phyloP scores from a whole-genome alignment of 2,797 vertebrate genomes.

The Eleutherodactylus coqui region DNA sequence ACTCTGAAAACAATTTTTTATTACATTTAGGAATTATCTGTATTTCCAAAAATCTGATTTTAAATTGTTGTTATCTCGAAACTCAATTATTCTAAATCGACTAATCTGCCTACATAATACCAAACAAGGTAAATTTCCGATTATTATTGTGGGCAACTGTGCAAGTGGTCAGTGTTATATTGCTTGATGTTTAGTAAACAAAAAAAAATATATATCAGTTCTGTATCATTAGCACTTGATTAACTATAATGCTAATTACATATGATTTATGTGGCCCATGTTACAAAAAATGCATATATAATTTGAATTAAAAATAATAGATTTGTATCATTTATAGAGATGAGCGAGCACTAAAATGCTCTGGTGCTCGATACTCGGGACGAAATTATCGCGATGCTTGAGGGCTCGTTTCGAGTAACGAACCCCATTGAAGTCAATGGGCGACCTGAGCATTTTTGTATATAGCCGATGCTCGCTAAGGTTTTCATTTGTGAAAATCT shows the following conservation, averaged over 20 bases:
- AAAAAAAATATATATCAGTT: not conserved
- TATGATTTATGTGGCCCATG: too few species aligned
- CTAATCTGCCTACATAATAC: not conserved
- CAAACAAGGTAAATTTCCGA: not conserved
- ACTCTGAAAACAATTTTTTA: not conserved
- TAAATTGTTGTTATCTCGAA: not conserved
- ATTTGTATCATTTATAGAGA: too few species aligned
- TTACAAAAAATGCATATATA: too few species aligned
- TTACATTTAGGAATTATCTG: not conserved
- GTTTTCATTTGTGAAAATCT: too few species aligned
- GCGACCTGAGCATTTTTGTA: too few species aligned
- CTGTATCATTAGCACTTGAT: not conserved
- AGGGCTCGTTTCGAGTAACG: too few species aligned
- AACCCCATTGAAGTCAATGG: too few species aligned
- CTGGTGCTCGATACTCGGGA: too few species aligned
- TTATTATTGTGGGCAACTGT: not conserved
- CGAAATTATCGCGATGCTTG: too few species aligned
- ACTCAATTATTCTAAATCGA: constrained; percentile 2
- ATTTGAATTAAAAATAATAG: too few species aligned
- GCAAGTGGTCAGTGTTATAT: not conserved
- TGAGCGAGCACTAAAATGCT: too few species aligned
- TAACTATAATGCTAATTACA: not conserved
- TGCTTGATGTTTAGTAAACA: not conserved
- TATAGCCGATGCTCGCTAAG: too few species aligned
- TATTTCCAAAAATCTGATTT: constrained; percentile 2